Conservation (phyloP, 2,888 invertebrate genomes). For the Macaria notata region DNA sequence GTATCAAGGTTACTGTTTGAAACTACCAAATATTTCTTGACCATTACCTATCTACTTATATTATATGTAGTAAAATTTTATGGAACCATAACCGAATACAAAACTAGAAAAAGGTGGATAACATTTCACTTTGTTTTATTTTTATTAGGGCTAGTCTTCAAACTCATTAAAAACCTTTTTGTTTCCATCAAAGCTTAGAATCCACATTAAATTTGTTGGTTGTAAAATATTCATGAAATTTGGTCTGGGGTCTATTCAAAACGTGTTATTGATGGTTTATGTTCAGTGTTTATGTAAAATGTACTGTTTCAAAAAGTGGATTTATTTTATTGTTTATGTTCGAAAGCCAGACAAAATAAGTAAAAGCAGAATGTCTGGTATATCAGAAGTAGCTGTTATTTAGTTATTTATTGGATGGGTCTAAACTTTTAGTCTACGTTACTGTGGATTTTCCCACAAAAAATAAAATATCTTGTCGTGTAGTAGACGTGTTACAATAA, state of each 20-base stretch:
- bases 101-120: constrained; percentile 20
- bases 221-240: constrained; percentile 9
- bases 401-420: too few relatives aligned
- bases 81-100: constrained; percentile 21
- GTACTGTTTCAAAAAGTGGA: too few relatives aligned
- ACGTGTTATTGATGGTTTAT: too few relatives aligned
- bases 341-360: too few relatives aligned
- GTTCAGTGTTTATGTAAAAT: too few relatives aligned
- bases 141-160: constrained; percentile 20
- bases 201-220: background rate
- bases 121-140: constrained; percentile 26
- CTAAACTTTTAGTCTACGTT: too few relatives aligned
- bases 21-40: constrained; percentile 1
- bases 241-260: constrained; percentile 1
- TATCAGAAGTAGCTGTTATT: too few relatives aligned
- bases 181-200: constrained; percentile 10
- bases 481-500: too few relatives aligned
- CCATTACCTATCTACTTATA: constrained; percentile 2
- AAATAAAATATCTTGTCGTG: too few relatives aligned
- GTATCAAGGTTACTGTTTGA: background rate
- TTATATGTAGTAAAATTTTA: constrained; percentile 24
- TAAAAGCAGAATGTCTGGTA: too few relatives aligned
- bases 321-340: too few relatives aligned
- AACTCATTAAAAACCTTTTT: constrained; percentile 26
- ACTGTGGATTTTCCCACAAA: too few relatives aligned